phyloP scores from a whole-genome alignment of 2,888 invertebrate genomes.

The Leucozona laternaria region DNA sequence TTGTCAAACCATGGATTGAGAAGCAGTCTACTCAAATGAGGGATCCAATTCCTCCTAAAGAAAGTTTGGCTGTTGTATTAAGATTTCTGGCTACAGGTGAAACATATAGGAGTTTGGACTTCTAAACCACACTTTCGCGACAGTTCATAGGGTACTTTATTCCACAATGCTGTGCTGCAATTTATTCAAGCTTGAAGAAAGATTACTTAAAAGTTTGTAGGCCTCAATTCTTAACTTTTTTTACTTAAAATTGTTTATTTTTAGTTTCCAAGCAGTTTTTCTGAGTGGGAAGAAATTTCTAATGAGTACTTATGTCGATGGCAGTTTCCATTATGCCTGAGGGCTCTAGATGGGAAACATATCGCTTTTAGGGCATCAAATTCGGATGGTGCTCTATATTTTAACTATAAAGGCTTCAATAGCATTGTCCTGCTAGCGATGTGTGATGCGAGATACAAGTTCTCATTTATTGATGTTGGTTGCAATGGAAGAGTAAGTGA shows the following conservation, averaged over 20 bases:
- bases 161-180: neutral
- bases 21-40: slow-evolving; percentile 6
- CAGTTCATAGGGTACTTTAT: neutral
- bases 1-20: neutral
- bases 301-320: neutral
- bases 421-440: slow-evolving; percentile 62
- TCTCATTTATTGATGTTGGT: slow-evolving; percentile 66
- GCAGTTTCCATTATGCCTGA: slow-evolving; percentile 65
- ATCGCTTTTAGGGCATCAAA: slow-evolving; percentile 50
- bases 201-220: too few relatives aligned
- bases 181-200: too few relatives aligned
- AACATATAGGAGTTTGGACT: too few relatives aligned
- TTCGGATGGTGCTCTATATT: slow-evolving; percentile 46
- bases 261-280: too few relatives aligned
- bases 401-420: slow-evolving; percentile 63
- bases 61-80: slow-evolving; percentile 1
- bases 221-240: too few relatives aligned
- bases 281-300: neutral
- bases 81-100: slow-evolving; percentile 17
- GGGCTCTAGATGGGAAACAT: slow-evolving; percentile 66
- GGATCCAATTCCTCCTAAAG: neutral
- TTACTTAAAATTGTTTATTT: too few relatives aligned
- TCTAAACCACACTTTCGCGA: neutral
- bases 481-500: slow-evolving; percentile 59
- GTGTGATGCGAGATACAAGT: slow-evolving; percentile 60